A percentile compares a stretch with the other conserved stretches of the same genome.
These are phyloP conservation scores for Hirtodrosophila duncani DNA, from an alignment of 2,888 invertebrate genomes.

Conservation along the genomic window DNA sequence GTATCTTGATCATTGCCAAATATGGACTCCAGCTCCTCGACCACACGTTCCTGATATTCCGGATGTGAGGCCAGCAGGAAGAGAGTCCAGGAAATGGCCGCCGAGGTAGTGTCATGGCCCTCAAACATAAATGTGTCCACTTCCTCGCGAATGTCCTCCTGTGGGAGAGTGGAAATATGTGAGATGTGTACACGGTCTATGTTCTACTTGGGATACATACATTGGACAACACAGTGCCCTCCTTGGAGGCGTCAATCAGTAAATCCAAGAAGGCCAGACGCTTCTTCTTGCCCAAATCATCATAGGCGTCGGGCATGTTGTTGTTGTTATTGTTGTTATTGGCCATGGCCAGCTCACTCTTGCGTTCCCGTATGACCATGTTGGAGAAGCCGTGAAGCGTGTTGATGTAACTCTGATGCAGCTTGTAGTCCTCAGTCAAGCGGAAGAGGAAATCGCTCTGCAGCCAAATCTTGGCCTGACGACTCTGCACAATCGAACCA, in stretches of 20 bases:
- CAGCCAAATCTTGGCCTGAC: conserved; percentile 82
- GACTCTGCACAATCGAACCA: conserved; percentile 79
- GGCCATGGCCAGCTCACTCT: conserved; percentile 74
- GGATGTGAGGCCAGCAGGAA: conserved; percentile 77
- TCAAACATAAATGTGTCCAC: conserved; percentile 84
- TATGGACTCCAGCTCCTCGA: conserved; percentile 79
- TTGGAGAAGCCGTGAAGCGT: conserved; percentile 79
- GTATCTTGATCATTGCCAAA: conserved; percentile 78
- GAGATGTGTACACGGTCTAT: background rate
- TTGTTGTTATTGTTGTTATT: conserved; percentile 67
- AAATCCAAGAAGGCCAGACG: conserved; percentile 82
- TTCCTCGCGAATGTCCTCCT: conserved; percentile 81
- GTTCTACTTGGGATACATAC: conserved; percentile 4
- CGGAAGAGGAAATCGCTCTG: conserved; percentile 82
- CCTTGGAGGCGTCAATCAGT: conserved; percentile 80
- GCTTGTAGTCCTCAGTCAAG: conserved; percentile 79
- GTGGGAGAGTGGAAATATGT: background rate
- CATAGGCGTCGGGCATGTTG: conserved; percentile 64
- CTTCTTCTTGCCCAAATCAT: conserved; percentile 79
- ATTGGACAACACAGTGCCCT: conserved; percentile 78
- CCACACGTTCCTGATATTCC: conserved; percentile 78
- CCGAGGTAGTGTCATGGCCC: conserved; percentile 79
- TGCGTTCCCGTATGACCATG: conserved; percentile 79
- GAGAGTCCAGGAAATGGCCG: conserved; percentile 78
- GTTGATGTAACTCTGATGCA: conserved; percentile 79